Evolutionary conservation across 2,888 invertebrate species (phyloP), one percentile per base, ranked within the genome.

Genomic region (Lottia scabra): DNA sequence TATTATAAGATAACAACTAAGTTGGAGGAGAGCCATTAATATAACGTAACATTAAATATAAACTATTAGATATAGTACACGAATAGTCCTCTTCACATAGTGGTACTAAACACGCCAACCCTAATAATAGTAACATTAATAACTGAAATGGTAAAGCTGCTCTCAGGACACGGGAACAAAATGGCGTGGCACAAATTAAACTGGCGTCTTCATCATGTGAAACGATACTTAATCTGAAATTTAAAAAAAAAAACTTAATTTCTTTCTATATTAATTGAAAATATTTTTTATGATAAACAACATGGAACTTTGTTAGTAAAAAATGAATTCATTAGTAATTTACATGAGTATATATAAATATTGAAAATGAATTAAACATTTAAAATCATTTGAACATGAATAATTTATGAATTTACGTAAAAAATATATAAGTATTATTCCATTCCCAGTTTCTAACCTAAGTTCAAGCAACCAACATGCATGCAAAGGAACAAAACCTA

Each of bases 71-170:
- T 87, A 97, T 93, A 90, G 94, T 94, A 89, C 96, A 95, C 78
- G 93, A 93, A 90, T 94, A 95, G 87, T 95, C 95, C 90, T 95
- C 95, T 78, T 91, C 90, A 79, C 94, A 93, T 90, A 95, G 94
- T 6, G 97, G 97, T 70, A 98, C 95, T 83, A 99, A 92, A 69
- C 97, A 95, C 68, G 98, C 97, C 75, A 96, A 95, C 73, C 98
- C 97, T 86, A 99, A 92, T 84, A 99, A 92, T 76, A 98, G 92
- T 84, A 98, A 92, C 92, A 99, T 94, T 85, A 99, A 91, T 76
- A 97, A 96, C 91, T 99, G 97, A 89, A 99, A 95, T 69, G 98
- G 98, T 80, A 98, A 92, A 27, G 97, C 96, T 70, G 96, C 95
- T 88, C 96, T 93, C 80, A 97, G 93, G 82, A 97, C 97, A 86